Percentiles rank a stretch among this genome's conserved stretches.
Evolutionary conservation across 2,797 vertebrate genomes (phyloP).

Genomic region (Galago senegalensis): DNA sequence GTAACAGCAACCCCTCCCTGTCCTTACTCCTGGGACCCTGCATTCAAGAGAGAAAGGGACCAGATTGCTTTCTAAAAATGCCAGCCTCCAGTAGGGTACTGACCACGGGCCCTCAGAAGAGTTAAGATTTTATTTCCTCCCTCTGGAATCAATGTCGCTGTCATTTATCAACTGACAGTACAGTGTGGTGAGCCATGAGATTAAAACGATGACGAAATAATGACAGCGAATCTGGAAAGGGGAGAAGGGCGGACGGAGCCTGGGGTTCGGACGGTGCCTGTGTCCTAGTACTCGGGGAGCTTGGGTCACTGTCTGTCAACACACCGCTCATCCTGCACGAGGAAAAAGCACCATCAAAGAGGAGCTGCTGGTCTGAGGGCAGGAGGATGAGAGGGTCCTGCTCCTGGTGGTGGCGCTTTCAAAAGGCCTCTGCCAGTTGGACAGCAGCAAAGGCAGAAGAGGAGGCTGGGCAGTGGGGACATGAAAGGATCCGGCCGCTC

Average conservation of each 20-base stretch:
- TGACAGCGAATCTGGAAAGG: background rate
- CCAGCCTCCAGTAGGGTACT: background rate
- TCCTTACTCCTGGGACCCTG: background rate
- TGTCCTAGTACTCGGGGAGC: background rate
- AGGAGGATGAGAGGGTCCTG: background rate
- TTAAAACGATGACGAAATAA: conserved; percentile 39
- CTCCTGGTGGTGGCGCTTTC: background rate
- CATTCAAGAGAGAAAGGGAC: background rate
- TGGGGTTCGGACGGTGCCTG: background rate
- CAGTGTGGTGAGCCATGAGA: conserved; percentile 59
- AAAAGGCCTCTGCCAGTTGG: background rate
- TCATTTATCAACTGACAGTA: conserved; percentile 19
- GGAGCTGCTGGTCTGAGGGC: conserved; percentile 30
- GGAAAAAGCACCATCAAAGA: background rate
- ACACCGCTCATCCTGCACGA: background rate
- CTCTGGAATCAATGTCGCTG: background rate
- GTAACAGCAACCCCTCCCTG: background rate
- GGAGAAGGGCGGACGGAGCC: background rate
- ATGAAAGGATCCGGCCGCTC: background rate
- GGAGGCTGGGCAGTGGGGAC: background rate
- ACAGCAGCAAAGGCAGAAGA: conserved; percentile 58
- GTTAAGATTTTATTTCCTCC: conserved; percentile 10
- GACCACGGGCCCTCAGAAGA: background rate
- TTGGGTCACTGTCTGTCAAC: background rate
- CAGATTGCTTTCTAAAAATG: background rate